Base-by-base conservation (phyloP, 2,888 invertebrate species). In the Tinea trinotella region DNA sequence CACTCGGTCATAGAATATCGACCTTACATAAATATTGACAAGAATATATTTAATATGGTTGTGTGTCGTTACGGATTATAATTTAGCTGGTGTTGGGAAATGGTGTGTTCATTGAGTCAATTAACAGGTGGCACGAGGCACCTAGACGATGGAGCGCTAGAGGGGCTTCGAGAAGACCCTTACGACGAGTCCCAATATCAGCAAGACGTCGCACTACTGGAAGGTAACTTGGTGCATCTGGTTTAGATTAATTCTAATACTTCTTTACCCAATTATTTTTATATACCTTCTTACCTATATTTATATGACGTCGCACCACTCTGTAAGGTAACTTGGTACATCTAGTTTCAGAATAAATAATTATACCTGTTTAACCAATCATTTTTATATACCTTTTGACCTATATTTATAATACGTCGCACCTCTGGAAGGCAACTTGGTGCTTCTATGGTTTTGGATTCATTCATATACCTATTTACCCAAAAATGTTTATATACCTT, bases 201-300 rank as follows among this genome's bases (percentile, higher is more conserved):
- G 89, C 82, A 53, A 71, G 90, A 53, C 79, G 90, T 68, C 78
- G 90, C 64, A 90, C 90, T 52, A 90, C 90, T 59, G 90, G 90
- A 78, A 90, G 90, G 90, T 90, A 87, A 20, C 24, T n/a, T 7
- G 40, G 40, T 4, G 30, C 30, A 30, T n/a, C n/a, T n/a, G n/a
- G n/a, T n/a, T n/a, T n/a, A n/a, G n/a, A n/a, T n/a, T n/a, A n/a
- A n/a, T n/a, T n/a, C n/a, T n/a, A 22, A 22, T 22, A 22, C 7
- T 22, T 22, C 36, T 13, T 36, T 13, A 30, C 30, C 30, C 5
- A 7, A 30, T 7, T 30, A 30, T 30, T 30, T 30, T 30, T 30
- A 5, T 10, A 30, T 30, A 7, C 30, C 30, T 7, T 30, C 30
- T 30, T 30, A 30, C 9, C 30, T 30, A 9, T 7, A 30, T 10